A percentile compares a stretch with the other conserved stretches of the same genome.
Evolutionary conservation across 2,113 vertebrate genomes (phyloP).

Genomic region (Datnioides undecimradiatus): DNA sequence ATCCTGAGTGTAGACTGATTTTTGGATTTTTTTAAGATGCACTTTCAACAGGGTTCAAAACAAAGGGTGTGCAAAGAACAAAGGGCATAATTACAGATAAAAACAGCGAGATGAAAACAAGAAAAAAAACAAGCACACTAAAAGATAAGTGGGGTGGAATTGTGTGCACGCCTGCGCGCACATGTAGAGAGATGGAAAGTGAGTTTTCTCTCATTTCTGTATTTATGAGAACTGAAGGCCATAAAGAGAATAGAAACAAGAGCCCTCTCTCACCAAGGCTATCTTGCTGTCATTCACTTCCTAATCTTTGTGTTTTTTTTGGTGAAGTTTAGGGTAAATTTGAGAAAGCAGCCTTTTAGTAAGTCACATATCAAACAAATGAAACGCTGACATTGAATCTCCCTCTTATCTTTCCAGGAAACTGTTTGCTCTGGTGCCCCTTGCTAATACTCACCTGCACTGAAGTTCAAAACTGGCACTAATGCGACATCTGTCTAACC

Average conservation of each 20-base stretch:
- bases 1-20: background rate
- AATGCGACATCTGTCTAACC: background rate
- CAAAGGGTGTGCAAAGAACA: conserved; percentile 51
- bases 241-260: background rate
- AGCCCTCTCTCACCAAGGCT: background rate
- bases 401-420: background rate
- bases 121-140: conserved; percentile 23
- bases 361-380: background rate
- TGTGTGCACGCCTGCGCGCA: background rate
- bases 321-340: background rate
- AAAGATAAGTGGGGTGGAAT: background rate
- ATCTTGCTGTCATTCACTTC: background rate
- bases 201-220: background rate
- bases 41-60: conserved; percentile 55
- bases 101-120: conserved; percentile 41
- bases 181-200: background rate
- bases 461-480: background rate
- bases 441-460: background rate
- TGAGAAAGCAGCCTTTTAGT: background rate
- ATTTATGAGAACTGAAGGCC: conserved; percentile 1
- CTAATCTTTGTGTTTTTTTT: background rate
- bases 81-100: conserved; percentile 58
- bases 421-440: background rate
- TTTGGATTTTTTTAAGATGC: conserved; percentile 43
- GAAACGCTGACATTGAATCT: background rate